Evolutionary conservation across 2,797 vertebrate species (phyloP), one percentile per base, ranked within the genome.

Genomic region (Emys orbicularis): DNA sequence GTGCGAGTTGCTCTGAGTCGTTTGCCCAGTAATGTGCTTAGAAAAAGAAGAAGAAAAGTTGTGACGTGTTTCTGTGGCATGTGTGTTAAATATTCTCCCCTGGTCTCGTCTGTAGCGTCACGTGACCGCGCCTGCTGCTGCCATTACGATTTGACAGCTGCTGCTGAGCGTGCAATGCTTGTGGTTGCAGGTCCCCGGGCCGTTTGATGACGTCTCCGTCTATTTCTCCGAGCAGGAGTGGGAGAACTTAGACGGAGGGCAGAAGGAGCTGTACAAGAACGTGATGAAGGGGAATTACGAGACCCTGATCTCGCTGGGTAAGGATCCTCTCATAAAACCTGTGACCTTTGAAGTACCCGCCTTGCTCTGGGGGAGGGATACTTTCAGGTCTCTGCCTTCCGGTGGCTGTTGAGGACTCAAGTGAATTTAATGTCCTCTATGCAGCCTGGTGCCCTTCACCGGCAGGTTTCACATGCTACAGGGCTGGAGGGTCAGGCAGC

Each of bases 251-350:
- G 86, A 61, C 2, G 61, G 12, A 1, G 50, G 76, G 47, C 86
- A 72, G 47, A 59, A 47, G 52, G 86, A 84, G 37, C 61, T 59
- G 52, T 88, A 81, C 53, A 88, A 53, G 76, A 53, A 77, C 12
- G 44, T 82, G 19, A 53, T 21, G 84, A 91, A 82, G 34, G 84
- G 84, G 27, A 76, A 74, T 5, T 57, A 76, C 4, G 82, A 92
- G 29, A 57, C 90, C 1, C 21, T 92, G 27, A 53, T 84, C 47
- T 84, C 90, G 3, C 79, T 61, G 77, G 90, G 90, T 92, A 84
- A 92, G 50, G 41, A 23, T 6, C n/a, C 18, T 72, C 65, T 41
- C 65, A 1, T 23, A 21, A 12, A 5, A 25, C 37, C 65, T 72
- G 65, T 21, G 19, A 19, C n/a, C 13, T 21, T 18, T 65, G 61